Conservation (phyloP, 1,140 invertebrate genomes). For the Steinernema khuongi region DNA sequence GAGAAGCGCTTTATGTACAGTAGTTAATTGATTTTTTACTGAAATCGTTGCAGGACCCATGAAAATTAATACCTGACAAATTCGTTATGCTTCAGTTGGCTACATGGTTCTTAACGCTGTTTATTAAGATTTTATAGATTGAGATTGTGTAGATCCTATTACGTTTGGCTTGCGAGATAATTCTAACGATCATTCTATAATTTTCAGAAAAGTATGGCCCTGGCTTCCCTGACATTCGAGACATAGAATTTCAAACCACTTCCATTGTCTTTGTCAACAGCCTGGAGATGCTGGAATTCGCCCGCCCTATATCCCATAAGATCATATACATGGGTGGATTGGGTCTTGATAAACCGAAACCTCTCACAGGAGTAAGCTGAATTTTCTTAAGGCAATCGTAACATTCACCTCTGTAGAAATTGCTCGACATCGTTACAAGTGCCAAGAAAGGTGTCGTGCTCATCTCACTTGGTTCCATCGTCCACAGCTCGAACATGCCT, state of each 20-base stretch:
- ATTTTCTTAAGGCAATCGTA: not conserved
- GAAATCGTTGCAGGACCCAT: too few species aligned
- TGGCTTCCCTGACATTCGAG: not conserved
- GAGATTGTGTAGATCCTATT: not conserved
- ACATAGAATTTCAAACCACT: not conserved
- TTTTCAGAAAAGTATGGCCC: constrained; percentile 3
- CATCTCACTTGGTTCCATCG: constrained; percentile 41
- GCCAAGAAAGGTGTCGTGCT: constrained; percentile 33
- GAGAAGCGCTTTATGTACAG: too few species aligned
- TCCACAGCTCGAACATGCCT: constrained; percentile 34
- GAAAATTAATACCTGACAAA: too few species aligned
- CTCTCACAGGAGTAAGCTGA: not conserved
- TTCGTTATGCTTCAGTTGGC: too few species aligned
- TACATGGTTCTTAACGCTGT: too few species aligned
- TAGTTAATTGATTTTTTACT: too few species aligned
- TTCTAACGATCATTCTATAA: not conserved
- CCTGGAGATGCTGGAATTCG: constrained; percentile 2
- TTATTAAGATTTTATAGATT: not conserved
- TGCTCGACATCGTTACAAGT: not conserved
- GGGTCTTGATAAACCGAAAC: not conserved
- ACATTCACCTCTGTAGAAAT: not conserved
- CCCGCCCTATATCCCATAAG: not conserved
- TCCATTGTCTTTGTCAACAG: not conserved
- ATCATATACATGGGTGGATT: constrained; percentile 1
- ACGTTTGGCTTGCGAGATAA: not conserved